A percentile compares a stretch with the other conserved stretches of the same genome.
These are phyloP conservation scores for Paramormyrops kingsleyae DNA, from an alignment of 2,113 vertebrate species.

Conservation along the genomic window DNA sequence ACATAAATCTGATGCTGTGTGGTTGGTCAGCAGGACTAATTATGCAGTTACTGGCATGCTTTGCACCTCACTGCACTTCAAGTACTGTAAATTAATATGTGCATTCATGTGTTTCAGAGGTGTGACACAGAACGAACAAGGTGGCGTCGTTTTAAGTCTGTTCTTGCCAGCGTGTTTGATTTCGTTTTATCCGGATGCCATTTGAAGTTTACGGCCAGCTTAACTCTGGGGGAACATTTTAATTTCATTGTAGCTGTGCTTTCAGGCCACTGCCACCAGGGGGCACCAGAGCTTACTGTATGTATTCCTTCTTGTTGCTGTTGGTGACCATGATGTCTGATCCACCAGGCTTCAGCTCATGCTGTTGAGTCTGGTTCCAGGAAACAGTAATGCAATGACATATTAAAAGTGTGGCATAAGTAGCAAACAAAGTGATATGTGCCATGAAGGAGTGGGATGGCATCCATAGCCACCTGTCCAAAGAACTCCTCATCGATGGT, in stretches of 20 bases:
- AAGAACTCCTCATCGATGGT: slow-evolving; percentile 94
- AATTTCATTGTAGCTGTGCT: background rate
- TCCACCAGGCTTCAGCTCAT: slow-evolving; percentile 81
- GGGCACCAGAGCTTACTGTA: slow-evolving; percentile 74
- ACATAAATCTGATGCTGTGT: background rate
- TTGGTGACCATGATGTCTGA: slow-evolving; percentile 84
- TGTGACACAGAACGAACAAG: background rate
- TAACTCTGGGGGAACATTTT: background rate
- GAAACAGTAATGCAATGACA: background rate
- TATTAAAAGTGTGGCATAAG: background rate
- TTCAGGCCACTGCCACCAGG: background rate
- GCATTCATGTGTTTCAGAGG: background rate
- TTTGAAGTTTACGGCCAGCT: background rate
- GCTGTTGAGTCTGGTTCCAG: slow-evolving; percentile 83
- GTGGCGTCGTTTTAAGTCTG: background rate
- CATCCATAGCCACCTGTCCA: slow-evolving; percentile 75
- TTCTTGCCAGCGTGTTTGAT: background rate
- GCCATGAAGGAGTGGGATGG: background rate
- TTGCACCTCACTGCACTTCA: background rate
- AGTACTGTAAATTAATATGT: background rate
- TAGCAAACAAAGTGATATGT: background rate
- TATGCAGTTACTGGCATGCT: background rate
- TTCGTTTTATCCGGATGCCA: background rate
- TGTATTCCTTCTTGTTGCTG: slow-evolving; percentile 95
- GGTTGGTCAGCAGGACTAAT: background rate